Percentiles rank a stretch among this genome's conserved stretches.
These are phyloP conservation scores for Apus apus DNA, from an alignment of 2,113 vertebrate genomes.

Conservation along the genomic window DNA sequence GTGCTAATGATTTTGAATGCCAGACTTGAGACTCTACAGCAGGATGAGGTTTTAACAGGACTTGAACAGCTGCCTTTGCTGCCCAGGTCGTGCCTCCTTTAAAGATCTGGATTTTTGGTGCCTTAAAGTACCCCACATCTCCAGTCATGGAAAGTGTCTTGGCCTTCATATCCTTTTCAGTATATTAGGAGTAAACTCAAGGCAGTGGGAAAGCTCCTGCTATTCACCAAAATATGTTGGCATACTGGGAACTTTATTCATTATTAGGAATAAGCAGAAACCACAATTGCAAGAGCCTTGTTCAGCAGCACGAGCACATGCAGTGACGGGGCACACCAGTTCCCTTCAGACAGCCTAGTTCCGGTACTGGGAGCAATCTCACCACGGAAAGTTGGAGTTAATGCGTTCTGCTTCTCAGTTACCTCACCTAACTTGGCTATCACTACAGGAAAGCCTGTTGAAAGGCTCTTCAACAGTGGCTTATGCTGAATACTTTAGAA, in stretches of 20 bases:
- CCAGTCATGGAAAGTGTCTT: background rate
- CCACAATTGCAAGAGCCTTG: background rate
- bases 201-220: background rate
- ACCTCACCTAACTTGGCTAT: background rate
- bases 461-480: background rate
- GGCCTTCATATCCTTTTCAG: background rate
- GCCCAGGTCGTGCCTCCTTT: background rate
- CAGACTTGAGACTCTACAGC: constrained; percentile 50
- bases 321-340: accelerated
- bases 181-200: background rate
- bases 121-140: background rate
- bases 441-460: background rate
- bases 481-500: background rate
- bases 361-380: background rate
- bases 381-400: background rate
- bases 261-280: background rate
- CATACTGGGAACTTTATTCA: background rate
- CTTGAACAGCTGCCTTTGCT: constrained; percentile 7
- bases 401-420: background rate
- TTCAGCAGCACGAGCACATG: accelerated
- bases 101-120: background rate
- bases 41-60: constrained; percentile 51
- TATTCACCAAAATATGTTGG: background rate
- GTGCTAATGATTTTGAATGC: constrained; percentile 59
- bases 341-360: background rate